These are phyloP conservation scores for Heterochromis multidens DNA, from an alignment of 2,113 vertebrate species.

Conservation along the genomic window DNA sequence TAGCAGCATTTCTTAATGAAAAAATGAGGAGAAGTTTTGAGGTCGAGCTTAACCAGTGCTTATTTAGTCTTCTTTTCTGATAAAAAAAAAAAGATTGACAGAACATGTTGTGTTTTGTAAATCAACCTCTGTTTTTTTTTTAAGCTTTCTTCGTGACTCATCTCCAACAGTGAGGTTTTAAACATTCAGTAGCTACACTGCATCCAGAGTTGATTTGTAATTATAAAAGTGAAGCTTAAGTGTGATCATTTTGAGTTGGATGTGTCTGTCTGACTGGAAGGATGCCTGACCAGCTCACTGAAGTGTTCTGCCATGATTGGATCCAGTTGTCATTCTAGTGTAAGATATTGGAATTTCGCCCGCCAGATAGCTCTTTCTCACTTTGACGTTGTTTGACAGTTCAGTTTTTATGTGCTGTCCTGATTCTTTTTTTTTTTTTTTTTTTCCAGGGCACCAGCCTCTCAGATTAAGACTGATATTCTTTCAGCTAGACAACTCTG, in stretches of 20 bases:
- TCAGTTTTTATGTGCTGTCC: constrained; percentile 45
- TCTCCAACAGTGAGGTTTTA: not conserved
- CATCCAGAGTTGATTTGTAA: not conserved
- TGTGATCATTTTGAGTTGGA: constrained; percentile 39
- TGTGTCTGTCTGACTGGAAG: constrained; percentile 51
- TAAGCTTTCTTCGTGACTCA: not conserved
- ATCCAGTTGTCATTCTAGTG: constrained; percentile 60
- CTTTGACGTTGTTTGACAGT: constrained; percentile 55
- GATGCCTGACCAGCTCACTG: constrained; percentile 34
- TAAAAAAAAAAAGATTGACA: not conserved
- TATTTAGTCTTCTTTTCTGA: not conserved
- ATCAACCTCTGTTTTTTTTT: not conserved
- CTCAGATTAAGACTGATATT: constrained; percentile 52
- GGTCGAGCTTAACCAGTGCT: not conserved
- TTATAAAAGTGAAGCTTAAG: constrained; percentile 14
- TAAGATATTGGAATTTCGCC: constrained; percentile 56
- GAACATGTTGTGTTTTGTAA: not conserved
- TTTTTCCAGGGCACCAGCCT: constrained; percentile 3
- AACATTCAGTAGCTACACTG: not conserved
- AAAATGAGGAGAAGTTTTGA: not conserved
- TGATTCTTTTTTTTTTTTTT: not conserved
- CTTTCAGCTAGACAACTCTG: constrained; percentile 24
- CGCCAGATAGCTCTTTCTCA: constrained; percentile 60
- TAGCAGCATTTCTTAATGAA: not conserved
- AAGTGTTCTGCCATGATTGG: constrained; percentile 52